These are phyloP conservation scores for Drosophila biarmipes DNA, from an alignment of 1,140 invertebrate genomes.

Conservation along the genomic window DNA sequence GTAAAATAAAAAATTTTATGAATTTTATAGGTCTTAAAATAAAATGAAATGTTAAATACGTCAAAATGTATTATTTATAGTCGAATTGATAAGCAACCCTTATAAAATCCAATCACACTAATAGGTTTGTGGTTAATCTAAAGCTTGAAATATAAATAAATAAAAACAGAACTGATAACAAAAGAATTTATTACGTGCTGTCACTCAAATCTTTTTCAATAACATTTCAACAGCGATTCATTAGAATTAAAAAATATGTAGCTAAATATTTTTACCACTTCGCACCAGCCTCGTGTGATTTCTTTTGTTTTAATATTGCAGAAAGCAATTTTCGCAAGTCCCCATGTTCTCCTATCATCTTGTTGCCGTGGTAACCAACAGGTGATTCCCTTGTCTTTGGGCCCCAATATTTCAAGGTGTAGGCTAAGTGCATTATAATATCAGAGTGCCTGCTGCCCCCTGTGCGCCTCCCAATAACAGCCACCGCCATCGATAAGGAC, in stretches of 20 bases:
- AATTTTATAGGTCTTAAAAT: neutral
- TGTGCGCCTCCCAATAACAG: neutral
- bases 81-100: neutral
- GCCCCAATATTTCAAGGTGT: slow-evolving; percentile 44
- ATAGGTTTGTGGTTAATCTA: no score
- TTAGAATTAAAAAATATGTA: neutral
- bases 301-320: neutral
- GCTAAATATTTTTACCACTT: no score
- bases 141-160: neutral
- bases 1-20: no score
- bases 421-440: slow-evolving; percentile 55
- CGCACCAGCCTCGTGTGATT: neutral
- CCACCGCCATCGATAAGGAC: slow-evolving; percentile 16
- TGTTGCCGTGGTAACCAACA: neutral
- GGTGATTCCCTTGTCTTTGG: slow-evolving; percentile 1
- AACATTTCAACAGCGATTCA: no score
- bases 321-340: neutral
- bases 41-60: neutral
- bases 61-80: neutral
- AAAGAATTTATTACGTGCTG: neutral
- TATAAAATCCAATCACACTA: neutral
- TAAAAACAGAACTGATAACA: neutral
- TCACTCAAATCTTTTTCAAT: no score
- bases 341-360: neutral
- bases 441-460: slow-evolving; percentile 18